Evolutionary conservation across 2,888 invertebrate species (phyloP).

Genomic region (Petrolisthes manimaculis): DNA sequence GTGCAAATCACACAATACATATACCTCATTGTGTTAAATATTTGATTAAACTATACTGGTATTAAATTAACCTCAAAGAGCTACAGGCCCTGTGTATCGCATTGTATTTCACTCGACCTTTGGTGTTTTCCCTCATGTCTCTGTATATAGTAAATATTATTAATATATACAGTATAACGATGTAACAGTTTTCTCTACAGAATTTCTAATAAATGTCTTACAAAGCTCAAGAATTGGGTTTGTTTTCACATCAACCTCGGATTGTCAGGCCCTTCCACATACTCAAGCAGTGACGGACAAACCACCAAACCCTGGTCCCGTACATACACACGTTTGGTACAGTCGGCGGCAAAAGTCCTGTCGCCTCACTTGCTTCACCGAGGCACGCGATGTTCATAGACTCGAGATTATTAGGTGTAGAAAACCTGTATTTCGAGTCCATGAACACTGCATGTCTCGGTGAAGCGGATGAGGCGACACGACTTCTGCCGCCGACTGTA

Average conservation of each 20-base stretch:
- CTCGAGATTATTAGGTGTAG: too few species aligned
- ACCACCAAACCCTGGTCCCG: too few species aligned
- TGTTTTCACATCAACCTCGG: not conserved
- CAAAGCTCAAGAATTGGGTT: slow-evolving; percentile 20
- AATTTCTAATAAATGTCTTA: slow-evolving; percentile 59
- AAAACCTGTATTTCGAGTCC: too few species aligned
- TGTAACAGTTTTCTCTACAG: slow-evolving; percentile 61
- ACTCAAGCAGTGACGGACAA: not conserved
- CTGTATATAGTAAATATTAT: slow-evolving; percentile 47
- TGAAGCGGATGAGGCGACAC: too few species aligned
- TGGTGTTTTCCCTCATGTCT: slow-evolving; percentile 34
- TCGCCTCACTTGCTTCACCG: too few species aligned
- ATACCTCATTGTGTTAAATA: slow-evolving; percentile 39
- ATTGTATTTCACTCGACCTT: slow-evolving; percentile 30
- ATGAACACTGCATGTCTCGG: too few species aligned
- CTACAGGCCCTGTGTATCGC: slow-evolving; percentile 25
- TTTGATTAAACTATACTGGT: slow-evolving; percentile 48
- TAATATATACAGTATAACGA: slow-evolving; percentile 50
- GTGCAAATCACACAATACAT: slow-evolving; percentile 32
- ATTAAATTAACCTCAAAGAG: slow-evolving; percentile 50
- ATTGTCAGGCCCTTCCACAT: not conserved
- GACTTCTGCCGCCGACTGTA: too few species aligned
- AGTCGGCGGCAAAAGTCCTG: too few species aligned
- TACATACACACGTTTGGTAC: too few species aligned
- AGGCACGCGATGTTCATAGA: too few species aligned